A percentile compares a stretch with the other conserved stretches of the same genome.
These are phyloP conservation scores for Euclidia mi DNA, from an alignment of 2,888 invertebrate species.

Conservation along the genomic window DNA sequence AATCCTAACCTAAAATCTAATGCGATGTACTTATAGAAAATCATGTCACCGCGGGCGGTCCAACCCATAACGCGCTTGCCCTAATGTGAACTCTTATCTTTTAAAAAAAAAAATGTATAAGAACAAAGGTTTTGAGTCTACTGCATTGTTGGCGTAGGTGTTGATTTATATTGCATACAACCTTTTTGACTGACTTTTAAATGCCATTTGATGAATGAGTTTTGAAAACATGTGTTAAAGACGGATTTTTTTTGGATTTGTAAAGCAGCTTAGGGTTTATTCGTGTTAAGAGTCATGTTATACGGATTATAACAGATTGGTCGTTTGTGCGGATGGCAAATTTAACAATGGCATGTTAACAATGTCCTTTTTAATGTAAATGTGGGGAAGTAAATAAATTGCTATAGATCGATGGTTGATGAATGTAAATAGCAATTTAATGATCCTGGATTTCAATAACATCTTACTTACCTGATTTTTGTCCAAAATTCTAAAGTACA, in stretches of 20 bases:
- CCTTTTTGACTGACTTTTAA: slow-evolving; percentile 8
- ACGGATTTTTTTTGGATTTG: neutral
- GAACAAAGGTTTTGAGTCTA: slow-evolving; percentile 60
- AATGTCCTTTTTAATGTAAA: too few relatives aligned
- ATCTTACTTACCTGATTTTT: too few relatives aligned
- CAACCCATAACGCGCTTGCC: slow-evolving; percentile 46
- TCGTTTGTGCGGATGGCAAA: too few relatives aligned
- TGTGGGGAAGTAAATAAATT: too few relatives aligned
- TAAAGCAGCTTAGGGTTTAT: neutral
- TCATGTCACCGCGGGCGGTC: slow-evolving; percentile 46
- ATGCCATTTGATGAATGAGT: neutral
- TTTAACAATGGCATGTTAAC: too few relatives aligned
- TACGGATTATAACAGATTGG: neutral
- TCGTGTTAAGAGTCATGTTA: neutral
- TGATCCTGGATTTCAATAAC: too few relatives aligned
- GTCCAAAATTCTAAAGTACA: too few relatives aligned
- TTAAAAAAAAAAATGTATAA: slow-evolving; percentile 54
- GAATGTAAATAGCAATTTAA: too few relatives aligned
- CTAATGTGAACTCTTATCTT: slow-evolving; percentile 62
- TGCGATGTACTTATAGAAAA: too few relatives aligned
- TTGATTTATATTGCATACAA: slow-evolving; percentile 62
- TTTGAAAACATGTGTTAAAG: neutral
- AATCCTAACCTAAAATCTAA: slow-evolving; percentile 16
- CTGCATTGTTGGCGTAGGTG: slow-evolving; percentile 56
- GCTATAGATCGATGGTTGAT: too few relatives aligned